Base-by-base conservation (phyloP, 92 coral and sea anemone genomes). In the Palythoa heliodiscus region DNA sequence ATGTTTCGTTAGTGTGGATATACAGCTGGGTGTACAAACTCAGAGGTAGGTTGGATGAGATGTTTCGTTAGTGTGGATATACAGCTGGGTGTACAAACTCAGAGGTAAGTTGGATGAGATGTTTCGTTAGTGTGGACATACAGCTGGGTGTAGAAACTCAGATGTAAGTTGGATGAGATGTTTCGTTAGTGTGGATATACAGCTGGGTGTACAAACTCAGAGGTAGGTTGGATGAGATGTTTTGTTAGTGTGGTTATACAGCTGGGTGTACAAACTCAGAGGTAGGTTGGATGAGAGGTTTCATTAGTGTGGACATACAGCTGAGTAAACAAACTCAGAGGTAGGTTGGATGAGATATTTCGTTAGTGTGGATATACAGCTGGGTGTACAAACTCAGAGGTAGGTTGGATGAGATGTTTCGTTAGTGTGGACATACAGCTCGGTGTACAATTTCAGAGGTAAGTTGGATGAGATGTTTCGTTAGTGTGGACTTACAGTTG, bases 351-450 rank as follows among this genome's bases (percentile, higher is more conserved):
- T 29, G 35, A 29, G 35, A 29, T 29, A 1, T 29, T 29, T 29
- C 35, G 0, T 24, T 90, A 90, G 93, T 95, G 98, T 23, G 93
- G 94, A 93, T 93, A 29, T 29, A 29, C 85, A 95, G 92, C 92
- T 95, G 98, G 95, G 87, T 95, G 17, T 95, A 95, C 71, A 88
- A 89, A 71, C 82, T 95, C 29, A 85, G 86, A 73, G 96, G 95
- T 90, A 77, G 71, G 58, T 35, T 25, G 22, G 35, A 29, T 29
- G 35, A 29, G 35, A 29, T 96, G 70, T 96, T 96, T 67, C 84
- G 73, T 38, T 91, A 91, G 93, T 96, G 99, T n/a, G 94, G 96
- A 5, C 91, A 92, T 96, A 96, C 84, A 96, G 93, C 89, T 96
- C 97, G 98, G 89, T 96, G 23, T 95, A 95, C 75, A 89, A 90